phyloP scores from a whole-genome alignment of 2,113 vertebrate genomes.

The Polyodon spathula region DNA sequence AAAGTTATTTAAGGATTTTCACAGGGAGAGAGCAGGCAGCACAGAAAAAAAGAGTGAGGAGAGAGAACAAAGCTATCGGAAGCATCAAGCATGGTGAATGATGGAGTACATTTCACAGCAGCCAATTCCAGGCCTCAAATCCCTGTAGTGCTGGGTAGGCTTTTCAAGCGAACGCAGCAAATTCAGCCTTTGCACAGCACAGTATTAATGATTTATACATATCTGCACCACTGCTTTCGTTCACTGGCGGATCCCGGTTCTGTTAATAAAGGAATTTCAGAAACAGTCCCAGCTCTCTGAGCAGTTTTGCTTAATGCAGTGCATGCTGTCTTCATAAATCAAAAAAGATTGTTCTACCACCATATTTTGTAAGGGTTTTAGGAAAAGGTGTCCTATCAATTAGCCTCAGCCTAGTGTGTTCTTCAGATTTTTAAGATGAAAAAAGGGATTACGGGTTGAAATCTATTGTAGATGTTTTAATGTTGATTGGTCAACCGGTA shows the following conservation, averaged over 20 bases:
- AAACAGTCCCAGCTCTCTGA: conserved; percentile 30
- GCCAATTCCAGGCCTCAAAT: conserved; percentile 47
- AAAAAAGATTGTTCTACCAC: conserved; percentile 24
- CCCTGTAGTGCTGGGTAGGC: conserved; percentile 47
- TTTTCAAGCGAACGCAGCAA: conserved; percentile 48
- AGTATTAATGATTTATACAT: conserved; percentile 62
- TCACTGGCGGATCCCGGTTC: conserved; percentile 34
- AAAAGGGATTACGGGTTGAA: conserved; percentile 36
- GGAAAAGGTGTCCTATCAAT: neutral
- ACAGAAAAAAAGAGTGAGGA: conserved; percentile 13
- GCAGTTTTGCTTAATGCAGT: conserved; percentile 36
- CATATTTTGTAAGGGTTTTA: neutral
- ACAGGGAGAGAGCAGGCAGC: conserved; percentile 4
- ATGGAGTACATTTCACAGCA: conserved; percentile 46
- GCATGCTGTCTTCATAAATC: conserved; percentile 45
- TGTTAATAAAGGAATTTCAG: conserved; percentile 56
- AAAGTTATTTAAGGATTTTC: conserved; percentile 10
- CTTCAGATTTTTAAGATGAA: conserved; percentile 40
- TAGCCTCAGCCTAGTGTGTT: conserved; percentile 38
- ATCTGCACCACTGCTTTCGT: conserved; percentile 45
- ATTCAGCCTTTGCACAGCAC: conserved; percentile 41
- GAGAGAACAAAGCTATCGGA: conserved; percentile 36
- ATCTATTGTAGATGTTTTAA: conserved; percentile 38
- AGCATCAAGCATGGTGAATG: conserved; percentile 33
- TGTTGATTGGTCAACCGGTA: conserved; percentile 36